These are phyloP conservation scores for Carettochelys insculpta DNA, from an alignment of 2,113 vertebrate species.

Conservation along the genomic window DNA sequence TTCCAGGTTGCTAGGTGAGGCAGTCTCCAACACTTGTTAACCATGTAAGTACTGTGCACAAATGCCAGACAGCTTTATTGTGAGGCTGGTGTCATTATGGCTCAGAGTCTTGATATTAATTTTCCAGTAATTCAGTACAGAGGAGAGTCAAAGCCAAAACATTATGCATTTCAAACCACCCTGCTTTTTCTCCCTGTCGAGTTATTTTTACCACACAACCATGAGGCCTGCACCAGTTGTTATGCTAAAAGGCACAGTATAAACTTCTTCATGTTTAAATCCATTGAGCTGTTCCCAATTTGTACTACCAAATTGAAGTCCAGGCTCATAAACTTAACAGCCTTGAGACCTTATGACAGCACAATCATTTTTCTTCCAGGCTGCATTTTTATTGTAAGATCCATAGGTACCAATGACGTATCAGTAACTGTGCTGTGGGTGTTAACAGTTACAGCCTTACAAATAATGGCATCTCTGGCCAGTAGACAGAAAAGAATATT, in stretches of 20 bases:
- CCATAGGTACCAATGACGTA: background rate
- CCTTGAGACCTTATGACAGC: background rate
- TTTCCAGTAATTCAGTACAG: background rate
- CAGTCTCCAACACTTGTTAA: background rate
- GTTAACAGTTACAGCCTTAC: background rate
- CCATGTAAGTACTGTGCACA: background rate
- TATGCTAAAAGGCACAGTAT: background rate
- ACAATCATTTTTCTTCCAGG: background rate
- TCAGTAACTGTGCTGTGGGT: background rate
- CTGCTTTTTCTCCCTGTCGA: background rate
- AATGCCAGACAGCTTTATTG: background rate
- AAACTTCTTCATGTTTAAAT: background rate
- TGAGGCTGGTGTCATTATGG: background rate
- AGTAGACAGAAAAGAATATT: background rate
- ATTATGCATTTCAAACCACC: background rate
- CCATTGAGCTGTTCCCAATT: background rate
- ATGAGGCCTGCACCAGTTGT: background rate
- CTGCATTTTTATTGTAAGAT: background rate
- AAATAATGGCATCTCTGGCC: background rate
- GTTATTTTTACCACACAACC: background rate
- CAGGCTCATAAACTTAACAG: background rate
- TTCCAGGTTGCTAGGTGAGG: rapidly evolving
- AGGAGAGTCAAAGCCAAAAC: background rate
- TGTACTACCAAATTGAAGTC: background rate
- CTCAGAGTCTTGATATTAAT: background rate